Evolutionary conservation across 2,113 vertebrate genomes (phyloP).

Genomic region (Tragelaphus imberbis): DNA sequence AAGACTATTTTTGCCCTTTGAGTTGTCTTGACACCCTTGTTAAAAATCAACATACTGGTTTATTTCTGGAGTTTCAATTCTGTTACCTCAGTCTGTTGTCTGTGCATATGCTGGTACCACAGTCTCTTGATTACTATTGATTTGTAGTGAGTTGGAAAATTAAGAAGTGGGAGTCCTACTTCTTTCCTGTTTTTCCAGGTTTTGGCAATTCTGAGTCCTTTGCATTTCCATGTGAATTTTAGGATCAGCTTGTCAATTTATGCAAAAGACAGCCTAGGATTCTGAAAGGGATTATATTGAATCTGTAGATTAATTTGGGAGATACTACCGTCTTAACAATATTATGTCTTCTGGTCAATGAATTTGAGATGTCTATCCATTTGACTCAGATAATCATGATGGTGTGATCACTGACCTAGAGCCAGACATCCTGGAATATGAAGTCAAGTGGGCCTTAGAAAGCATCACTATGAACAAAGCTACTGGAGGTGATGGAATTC

Average conservation of each 20-base stretch:
- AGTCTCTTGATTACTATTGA: neutral
- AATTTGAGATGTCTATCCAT: neutral
- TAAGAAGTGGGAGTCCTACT: neutral
- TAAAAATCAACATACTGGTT: neutral
- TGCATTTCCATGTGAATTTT: neutral
- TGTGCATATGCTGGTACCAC: neutral
- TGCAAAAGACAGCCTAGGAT: neutral
- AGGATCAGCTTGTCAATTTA: neutral
- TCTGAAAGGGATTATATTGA: neutral
- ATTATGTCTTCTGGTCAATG: neutral
- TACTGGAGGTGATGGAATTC: no score
- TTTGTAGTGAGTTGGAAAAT: neutral
- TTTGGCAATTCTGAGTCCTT: neutral
- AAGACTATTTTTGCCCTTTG: neutral
- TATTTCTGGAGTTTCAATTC: neutral
- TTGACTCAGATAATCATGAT: neutral
- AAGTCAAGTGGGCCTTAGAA: no score
- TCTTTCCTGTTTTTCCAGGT: neutral
- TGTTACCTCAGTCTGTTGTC: neutral
- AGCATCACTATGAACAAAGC: no score
- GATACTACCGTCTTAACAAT: neutral
- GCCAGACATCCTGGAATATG: no score
- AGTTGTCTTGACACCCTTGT: neutral
- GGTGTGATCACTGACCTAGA: no score
- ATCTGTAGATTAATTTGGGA: neutral